Conservation (phyloP, 2,113 vertebrate species). For the Drymodes brunneopygia region DNA sequence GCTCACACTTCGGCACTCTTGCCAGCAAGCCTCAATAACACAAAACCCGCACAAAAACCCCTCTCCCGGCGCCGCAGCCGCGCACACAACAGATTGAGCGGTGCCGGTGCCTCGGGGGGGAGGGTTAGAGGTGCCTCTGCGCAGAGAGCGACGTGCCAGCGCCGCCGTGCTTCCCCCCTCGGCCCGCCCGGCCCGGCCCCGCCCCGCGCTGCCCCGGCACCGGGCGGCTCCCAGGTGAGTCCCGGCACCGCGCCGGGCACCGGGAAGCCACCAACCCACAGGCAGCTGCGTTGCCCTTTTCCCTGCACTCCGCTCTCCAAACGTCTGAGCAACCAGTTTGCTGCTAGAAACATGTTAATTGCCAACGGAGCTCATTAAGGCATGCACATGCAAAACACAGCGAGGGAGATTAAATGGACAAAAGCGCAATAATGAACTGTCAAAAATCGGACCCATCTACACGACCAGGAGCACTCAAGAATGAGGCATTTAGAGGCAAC, state of each 20-base stretch:
- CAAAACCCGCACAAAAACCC: constrained; percentile 47
- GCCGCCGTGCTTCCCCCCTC: not conserved
- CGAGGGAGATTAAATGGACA: constrained; percentile 86
- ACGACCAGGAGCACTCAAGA: constrained; percentile 89
- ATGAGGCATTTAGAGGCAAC: constrained; percentile 94
- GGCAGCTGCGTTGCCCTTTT: constrained; percentile 92
- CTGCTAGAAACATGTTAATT: constrained; percentile 97
- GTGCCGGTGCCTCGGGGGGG: constrained; percentile 71
- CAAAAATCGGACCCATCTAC: constrained; percentile 94
- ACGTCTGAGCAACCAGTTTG: constrained; percentile 94
- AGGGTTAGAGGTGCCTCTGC: constrained; percentile 71
- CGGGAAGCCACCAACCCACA: constrained; percentile 82
- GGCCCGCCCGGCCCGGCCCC: not conserved
- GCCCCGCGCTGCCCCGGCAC: not conserved
- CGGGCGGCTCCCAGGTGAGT: not conserved
- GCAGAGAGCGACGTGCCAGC: constrained; percentile 56
- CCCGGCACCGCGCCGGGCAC: constrained; percentile 33
- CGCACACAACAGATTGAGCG: constrained; percentile 78
- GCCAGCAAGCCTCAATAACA: constrained; percentile 78
- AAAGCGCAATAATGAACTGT: constrained; percentile 97
- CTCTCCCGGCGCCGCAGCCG: constrained; percentile 73
- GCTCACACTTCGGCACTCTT: constrained; percentile 81
- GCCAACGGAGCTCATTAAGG: constrained; percentile 94
- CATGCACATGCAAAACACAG: constrained; percentile 90
- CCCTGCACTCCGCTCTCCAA: constrained; percentile 85